These are phyloP conservation scores for Microtus richardsoni DNA, from an alignment of 2,113 vertebrate genomes.

Conservation along the genomic window DNA sequence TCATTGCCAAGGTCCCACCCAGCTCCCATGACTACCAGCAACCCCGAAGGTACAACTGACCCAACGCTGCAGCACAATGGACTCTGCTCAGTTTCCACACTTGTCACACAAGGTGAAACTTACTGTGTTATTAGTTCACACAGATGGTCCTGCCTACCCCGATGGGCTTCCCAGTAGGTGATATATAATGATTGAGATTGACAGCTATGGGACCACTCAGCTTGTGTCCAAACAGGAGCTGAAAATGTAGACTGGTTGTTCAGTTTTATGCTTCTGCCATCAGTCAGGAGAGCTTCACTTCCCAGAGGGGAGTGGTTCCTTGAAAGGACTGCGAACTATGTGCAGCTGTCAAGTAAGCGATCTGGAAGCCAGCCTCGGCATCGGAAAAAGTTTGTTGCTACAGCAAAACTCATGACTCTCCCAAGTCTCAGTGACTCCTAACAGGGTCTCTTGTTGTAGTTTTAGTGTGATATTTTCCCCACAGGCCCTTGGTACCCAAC, in stretches of 20 bases:
- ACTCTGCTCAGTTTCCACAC: neutral
- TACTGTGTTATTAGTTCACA: neutral
- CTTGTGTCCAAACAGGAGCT: neutral
- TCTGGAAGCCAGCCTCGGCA: neutral
- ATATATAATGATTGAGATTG: neutral
- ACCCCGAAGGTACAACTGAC: constrained; percentile 67
- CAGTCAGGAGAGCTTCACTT: fast-evolving
- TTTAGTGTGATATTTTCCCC: neutral
- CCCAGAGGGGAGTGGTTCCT: neutral
- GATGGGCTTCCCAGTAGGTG: neutral
- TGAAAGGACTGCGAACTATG: neutral
- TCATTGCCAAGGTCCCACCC: constrained; percentile 63
- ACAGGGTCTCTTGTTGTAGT: neutral
- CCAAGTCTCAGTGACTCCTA: neutral
- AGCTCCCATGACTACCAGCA: constrained; percentile 64
- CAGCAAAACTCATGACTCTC: neutral
- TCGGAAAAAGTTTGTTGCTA: neutral
- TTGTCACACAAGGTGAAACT: neutral
- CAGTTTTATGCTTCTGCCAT: neutral
- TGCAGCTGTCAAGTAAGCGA: neutral
- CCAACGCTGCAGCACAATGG: constrained; percentile 65
- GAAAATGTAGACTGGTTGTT: too few relatives aligned
- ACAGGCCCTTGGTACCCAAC: neutral
- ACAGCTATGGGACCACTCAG: neutral
- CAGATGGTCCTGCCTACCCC: neutral